Evolutionary conservation across 92 coral and sea anemone genomes (phyloP), one percentile per base, ranked within the genome.

Genomic region (Epizoanthus rinbou): DNA sequence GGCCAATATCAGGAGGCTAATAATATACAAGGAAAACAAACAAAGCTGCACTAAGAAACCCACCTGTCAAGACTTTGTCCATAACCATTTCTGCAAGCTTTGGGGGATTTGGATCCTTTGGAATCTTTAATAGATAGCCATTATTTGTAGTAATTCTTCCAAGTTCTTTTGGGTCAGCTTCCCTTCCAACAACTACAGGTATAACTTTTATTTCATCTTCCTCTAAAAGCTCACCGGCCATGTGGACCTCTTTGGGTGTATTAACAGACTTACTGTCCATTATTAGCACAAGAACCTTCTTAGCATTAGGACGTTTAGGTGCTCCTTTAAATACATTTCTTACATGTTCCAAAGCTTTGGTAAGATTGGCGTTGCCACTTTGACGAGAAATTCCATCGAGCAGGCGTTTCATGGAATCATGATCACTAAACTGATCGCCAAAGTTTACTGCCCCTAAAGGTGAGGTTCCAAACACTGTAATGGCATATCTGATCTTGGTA

Each of bases 51-150:
- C 43, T 9, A 9, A 50, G 14, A 78, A 64, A 21, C 87, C 84
- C 67, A 94, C 99, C 96, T 90, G 92, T 85, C 16, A 94, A 71
- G 10, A 91, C 84, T 45, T 85, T 90, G 45, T 83, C 95, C 73
- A 92, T 87, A 15, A 96, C 82, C 52, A 86, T 79, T 15, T 91
- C 93, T 64, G 91, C 96, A 31, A 94, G 22, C 8, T 9, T 60
- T 59, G 72, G 0, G 52, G 82, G 58, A 23, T 62, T 63, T 2
- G 19, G 70, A n/a, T 78, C 59, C 6, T 41, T 43, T 23, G 71
- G 52, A 19, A 69, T 78, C 47, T 63, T 43, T 5, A 78, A 31
- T 5, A 78, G 71, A 14, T 78, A 62, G 7, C 71, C 82, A 6
- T 63, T 66, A 41, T 78, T 78, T 22, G 82, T 62, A 23, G 82